Base-by-base conservation (phyloP, 2,113 vertebrate genomes). In the Dasyornis broadbenti region DNA sequence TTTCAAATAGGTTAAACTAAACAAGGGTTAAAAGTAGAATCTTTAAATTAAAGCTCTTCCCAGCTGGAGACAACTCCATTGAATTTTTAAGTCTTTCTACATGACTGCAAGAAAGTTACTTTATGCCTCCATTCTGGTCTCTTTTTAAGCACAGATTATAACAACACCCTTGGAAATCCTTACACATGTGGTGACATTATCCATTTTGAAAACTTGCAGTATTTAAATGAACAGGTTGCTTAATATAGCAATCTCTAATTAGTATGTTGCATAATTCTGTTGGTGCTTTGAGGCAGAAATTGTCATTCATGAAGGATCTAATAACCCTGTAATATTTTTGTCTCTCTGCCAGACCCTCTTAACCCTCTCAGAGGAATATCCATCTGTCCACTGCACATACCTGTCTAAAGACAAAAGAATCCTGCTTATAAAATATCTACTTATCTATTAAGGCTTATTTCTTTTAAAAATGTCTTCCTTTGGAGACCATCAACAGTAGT, bases 261-360 rank as follows among this genome's bases (percentile, higher is more conserved):
- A 92, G 39, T 33, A 59, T 28, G 33, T 88, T 88, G 71, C 59
- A 57, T 72, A 88, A 85, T 87, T 91, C 91, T 90, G 27, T 77
- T 79, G 65, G 87, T 87, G 73, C 66, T 95, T 76, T 82, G 50
- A 90, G 84, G 63, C 63, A 85, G 70, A 90, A 93, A 69, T 50
- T 90, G 85, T 84, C 59, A 92, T 77, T 87, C 23, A 35, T 47
- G 60, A 91, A 5, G 10, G 47, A 64, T 70, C 50, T 88, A 82
- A 94, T n/a, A 92, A 68, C 71, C 27, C 30, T 71, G 75, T 31
- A 80, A 91, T 73, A 87, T 44, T 91, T 87, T 40, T 87, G 82
- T 69, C n/a, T 82, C 57, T 76, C 57, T 86, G 52, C 31, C 86
- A 91, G 59, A 75, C 13, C 13, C 21, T 75, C n/a, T 70, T 81